These are phyloP conservation scores for Galeopterus variegatus DNA, from an alignment of 2,113 vertebrate genomes.

Conservation along the genomic window DNA sequence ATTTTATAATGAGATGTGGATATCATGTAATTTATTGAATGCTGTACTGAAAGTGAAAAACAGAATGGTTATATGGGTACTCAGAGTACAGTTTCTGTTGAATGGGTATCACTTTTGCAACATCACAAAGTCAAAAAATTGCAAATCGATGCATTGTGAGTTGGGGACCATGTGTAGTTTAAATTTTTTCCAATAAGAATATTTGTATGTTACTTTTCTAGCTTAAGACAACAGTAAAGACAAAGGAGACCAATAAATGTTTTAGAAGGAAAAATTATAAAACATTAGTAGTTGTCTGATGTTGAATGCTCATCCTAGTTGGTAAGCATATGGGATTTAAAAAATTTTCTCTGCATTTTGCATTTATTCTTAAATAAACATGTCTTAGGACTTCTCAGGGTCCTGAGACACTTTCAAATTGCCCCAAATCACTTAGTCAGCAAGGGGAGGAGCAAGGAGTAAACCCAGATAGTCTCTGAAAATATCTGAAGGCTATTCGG, in stretches of 20 bases:
- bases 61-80: no score
- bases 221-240: not conserved
- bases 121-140: no score
- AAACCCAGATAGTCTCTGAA: not conserved
- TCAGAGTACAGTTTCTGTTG: no score
- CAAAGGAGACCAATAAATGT: not conserved
- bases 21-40: no score
- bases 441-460: not conserved
- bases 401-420: not conserved
- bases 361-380: not conserved
- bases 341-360: not conserved
- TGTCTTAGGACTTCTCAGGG: not conserved
- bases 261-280: not conserved
- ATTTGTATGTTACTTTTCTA: not conserved
- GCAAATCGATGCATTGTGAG: no score
- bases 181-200: not conserved
- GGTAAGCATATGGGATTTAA: not conserved
- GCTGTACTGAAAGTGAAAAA: no score
- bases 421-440: not conserved
- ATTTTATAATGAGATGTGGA: no score
- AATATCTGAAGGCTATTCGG: not conserved
- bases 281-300: not conserved
- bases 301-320: not conserved
- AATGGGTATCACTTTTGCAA: no score
- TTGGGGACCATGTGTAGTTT: not conserved